phyloP scores from a whole-genome alignment of 1,140 invertebrate genomes.

The Bombus waltoni region DNA sequence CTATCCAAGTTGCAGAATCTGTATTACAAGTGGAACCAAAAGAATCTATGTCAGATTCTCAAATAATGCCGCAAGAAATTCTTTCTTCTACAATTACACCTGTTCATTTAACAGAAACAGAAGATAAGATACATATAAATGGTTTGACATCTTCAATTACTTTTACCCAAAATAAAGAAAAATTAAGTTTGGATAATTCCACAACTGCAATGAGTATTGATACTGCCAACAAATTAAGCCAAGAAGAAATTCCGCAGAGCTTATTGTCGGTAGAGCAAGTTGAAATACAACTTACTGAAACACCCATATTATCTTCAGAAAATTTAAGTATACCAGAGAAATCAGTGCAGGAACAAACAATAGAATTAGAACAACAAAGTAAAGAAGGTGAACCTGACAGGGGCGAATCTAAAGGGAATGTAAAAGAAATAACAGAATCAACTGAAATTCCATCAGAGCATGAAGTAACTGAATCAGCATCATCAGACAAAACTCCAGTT shows the following conservation, averaged over 20 bases:
- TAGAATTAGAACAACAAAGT: slow-evolving; percentile 5
- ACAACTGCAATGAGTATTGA: background rate
- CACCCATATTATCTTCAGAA: background rate
- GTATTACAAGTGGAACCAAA: slow-evolving; percentile 77
- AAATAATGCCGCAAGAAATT: slow-evolving; percentile 69
- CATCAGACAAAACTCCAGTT: slow-evolving; percentile 39
- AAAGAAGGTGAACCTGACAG: slow-evolving; percentile 6
- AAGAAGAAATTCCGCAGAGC: background rate
- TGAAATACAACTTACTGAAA: background rate
- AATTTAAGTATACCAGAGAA: background rate
- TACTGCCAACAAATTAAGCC: slow-evolving; percentile 1
- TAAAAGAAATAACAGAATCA: background rate
- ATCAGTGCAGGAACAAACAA: background rate
- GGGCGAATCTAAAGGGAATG: no score
- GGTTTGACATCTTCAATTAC: slow-evolving; percentile 34
- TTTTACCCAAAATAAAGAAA: background rate
- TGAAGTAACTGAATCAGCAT: slow-evolving; percentile 8
- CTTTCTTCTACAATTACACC: slow-evolving; percentile 73
- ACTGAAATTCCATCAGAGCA: background rate
- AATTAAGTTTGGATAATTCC: background rate
- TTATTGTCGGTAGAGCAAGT: background rate
- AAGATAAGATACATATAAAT: slow-evolving; percentile 41
- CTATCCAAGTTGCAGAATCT: slow-evolving; percentile 80
- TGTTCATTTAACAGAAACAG: slow-evolving; percentile 58
- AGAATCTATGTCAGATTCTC: slow-evolving; percentile 72